These are phyloP conservation scores for Matsumyia berberina DNA, from an alignment of 2,888 invertebrate species.

Conservation along the genomic window DNA sequence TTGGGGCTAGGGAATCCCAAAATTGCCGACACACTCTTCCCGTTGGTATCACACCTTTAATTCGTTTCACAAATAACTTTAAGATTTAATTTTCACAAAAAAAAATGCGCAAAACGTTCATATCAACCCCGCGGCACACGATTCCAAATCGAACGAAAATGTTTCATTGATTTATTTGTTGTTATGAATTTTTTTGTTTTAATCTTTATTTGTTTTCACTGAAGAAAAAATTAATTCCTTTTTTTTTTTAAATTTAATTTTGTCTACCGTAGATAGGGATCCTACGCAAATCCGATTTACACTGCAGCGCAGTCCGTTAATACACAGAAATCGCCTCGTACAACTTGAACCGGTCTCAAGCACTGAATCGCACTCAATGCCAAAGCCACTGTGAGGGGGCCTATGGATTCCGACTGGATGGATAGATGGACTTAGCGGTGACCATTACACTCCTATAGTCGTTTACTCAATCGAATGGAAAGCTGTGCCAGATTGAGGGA, in stretches of 20 bases:
- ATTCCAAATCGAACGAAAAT: conserved; percentile 8
- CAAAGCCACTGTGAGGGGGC: conserved; percentile 68
- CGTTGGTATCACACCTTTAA: conserved; percentile 53
- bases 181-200: background rate
- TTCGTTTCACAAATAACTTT: conserved; percentile 44
- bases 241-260: conserved; percentile 24
- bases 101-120: conserved; percentile 1
- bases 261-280: conserved; percentile 22
- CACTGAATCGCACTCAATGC: conserved; percentile 81
- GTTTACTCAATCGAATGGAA: conserved; percentile 76
- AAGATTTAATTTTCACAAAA: background rate
- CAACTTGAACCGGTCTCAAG: conserved; percentile 82
- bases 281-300: conserved; percentile 46
- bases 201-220: background rate
- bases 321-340: conserved; percentile 67
- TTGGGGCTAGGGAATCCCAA: conserved; percentile 11
- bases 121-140: conserved; percentile 2
- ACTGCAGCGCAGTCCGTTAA: conserved; percentile 62
- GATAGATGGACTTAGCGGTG: conserved; percentile 67
- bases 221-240: background rate
- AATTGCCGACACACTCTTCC: conserved; percentile 45
- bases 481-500: conserved; percentile 70
- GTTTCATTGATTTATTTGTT: background rate
- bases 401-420: conserved; percentile 70
- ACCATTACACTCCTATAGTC: conserved; percentile 74